phyloP scores from a whole-genome alignment of 2,888 invertebrate species.

The Syritta pipiens region DNA sequence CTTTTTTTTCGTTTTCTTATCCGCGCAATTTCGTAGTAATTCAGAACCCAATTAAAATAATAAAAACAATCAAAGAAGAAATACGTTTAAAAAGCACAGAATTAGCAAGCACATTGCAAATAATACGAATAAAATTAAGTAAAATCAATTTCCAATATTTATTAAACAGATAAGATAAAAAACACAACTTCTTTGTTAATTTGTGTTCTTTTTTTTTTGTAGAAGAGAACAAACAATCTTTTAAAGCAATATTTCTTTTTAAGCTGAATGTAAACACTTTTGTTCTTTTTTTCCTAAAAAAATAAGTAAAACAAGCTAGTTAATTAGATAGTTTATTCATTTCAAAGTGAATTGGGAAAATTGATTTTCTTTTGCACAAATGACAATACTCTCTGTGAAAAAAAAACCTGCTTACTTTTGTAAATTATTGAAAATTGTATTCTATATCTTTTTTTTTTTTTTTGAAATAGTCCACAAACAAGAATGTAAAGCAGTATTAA shows the following conservation, averaged over 20 bases:
- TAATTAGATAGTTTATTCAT: too few species aligned
- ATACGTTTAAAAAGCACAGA: slow-evolving; percentile 1
- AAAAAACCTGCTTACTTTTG: too few species aligned
- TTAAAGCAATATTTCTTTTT: not conserved
- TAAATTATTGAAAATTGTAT: not conserved
- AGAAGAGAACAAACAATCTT: not conserved
- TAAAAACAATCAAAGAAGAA: slow-evolving; percentile 2
- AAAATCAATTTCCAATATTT: slow-evolving; percentile 35
- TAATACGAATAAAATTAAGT: slow-evolving; percentile 7
- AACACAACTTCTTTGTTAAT: not conserved
- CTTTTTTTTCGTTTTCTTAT: slow-evolving; percentile 22
- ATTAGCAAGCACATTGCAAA: slow-evolving; percentile 43
- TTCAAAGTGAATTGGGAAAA: too few species aligned
- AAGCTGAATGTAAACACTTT: too few species aligned
- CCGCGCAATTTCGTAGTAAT: slow-evolving; percentile 51
- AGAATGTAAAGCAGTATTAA: slow-evolving; percentile 62
- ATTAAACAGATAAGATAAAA: slow-evolving; percentile 21
- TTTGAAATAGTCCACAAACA: too few species aligned
- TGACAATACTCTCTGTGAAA: slow-evolving; percentile 47
- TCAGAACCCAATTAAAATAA: slow-evolving; percentile 6
- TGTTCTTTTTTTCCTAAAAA: slow-evolving; percentile 50
- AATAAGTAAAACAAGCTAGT: slow-evolving; percentile 15
- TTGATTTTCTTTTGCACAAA: slow-evolving; percentile 39
- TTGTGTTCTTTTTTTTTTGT: slow-evolving; percentile 4
- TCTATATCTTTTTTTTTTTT: not conserved